These are phyloP conservation scores for Diogma glabrata DNA, from an alignment of 2,888 invertebrate species.

Conservation along the genomic window DNA sequence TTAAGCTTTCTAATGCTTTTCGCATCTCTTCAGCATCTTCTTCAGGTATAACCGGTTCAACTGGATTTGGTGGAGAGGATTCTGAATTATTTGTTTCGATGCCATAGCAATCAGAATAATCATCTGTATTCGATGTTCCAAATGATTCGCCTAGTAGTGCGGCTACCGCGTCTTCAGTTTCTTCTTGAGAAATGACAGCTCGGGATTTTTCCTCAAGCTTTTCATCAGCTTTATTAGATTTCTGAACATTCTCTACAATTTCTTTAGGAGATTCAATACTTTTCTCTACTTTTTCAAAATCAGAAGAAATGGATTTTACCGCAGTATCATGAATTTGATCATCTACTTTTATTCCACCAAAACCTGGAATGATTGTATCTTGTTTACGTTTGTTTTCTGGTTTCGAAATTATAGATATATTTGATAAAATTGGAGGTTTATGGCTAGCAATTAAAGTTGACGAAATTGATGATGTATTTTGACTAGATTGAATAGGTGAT, in stretches of 20 bases:
- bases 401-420: too few species aligned
- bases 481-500: constrained; percentile 18
- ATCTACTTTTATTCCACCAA: constrained; percentile 52
- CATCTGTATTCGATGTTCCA: constrained; percentile 44
- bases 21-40: constrained; percentile 74
- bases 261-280: constrained; percentile 23
- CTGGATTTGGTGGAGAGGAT: constrained; percentile 40
- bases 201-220: constrained; percentile 68
- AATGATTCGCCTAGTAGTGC: constrained; percentile 79
- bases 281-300: constrained; percentile 27
- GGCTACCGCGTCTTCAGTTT: constrained; percentile 85
- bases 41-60: constrained; percentile 41
- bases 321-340: constrained; percentile 67
- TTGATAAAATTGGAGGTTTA: constrained; percentile 20
- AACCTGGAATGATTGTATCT: constrained; percentile 50
- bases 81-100: constrained; percentile 36
- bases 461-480: constrained; percentile 37
- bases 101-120: constrained; percentile 46
- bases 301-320: constrained; percentile 63
- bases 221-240: constrained; percentile 51
- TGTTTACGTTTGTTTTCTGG: constrained; percentile 33
- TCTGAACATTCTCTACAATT: constrained; percentile 32
- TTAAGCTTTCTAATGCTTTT: constrained; percentile 71
- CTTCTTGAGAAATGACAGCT: constrained; percentile 79
- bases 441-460: constrained; percentile 22